These are phyloP conservation scores for Pseudonaja textilis DNA, from an alignment of 2,113 vertebrate genomes.

Conservation along the genomic window DNA sequence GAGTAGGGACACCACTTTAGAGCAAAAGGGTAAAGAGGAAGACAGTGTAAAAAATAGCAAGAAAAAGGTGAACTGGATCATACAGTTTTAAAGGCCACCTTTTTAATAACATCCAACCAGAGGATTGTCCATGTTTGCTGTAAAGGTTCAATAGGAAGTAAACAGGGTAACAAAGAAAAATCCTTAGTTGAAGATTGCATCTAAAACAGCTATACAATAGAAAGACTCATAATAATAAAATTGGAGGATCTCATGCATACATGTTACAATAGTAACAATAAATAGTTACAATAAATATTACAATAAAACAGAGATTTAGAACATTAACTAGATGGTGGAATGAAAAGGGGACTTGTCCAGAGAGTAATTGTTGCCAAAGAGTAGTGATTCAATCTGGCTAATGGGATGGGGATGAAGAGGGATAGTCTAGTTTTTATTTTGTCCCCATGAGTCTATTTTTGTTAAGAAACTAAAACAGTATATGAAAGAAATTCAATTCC, in stretches of 20 bases:
- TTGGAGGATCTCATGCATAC: not conserved
- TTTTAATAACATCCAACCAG: not conserved
- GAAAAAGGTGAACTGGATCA: not conserved
- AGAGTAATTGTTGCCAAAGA: not conserved
- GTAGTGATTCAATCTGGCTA: not conserved
- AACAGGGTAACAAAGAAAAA: not conserved
- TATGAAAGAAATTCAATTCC: not conserved
- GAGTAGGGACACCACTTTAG: not conserved
- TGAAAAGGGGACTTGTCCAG: not conserved
- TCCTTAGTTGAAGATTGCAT: not conserved
- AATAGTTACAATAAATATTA: too few species aligned
- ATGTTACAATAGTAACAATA: not conserved
- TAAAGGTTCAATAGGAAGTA: not conserved
- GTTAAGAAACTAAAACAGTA: not conserved
- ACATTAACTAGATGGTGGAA: not conserved
- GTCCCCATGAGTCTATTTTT: not conserved
- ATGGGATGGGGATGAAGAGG: not conserved
- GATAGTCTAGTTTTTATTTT: not conserved
- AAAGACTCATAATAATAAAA: not conserved
- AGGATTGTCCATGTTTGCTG: not conserved
- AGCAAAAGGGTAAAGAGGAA: not conserved
- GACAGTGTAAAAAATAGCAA: not conserved
- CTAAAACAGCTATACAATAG: not conserved
- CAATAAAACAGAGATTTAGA: not conserved
- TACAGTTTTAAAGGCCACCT: not conserved